Percentiles rank a stretch among this genome's conserved stretches.
These are phyloP conservation scores for Cyclophora albipunctata DNA, from an alignment of 2,888 invertebrate genomes.

Conservation along the genomic window DNA sequence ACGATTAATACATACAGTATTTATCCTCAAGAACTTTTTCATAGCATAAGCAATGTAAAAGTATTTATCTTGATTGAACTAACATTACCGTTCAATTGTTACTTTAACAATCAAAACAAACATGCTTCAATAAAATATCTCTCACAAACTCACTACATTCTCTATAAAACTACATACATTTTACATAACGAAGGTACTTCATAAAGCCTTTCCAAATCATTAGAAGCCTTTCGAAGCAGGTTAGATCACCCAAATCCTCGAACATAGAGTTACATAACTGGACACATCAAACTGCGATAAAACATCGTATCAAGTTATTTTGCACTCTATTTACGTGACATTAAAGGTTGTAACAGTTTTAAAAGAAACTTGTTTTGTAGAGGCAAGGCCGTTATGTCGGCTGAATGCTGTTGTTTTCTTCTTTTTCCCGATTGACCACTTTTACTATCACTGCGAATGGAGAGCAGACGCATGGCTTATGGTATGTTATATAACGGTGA, in stretches of 20 bases:
- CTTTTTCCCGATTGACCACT: conserved; percentile 46
- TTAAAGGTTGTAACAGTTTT: conserved; percentile 9
- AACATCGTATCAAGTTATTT: neutral
- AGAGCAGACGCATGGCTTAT: conserved; percentile 31
- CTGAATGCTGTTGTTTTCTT: conserved; percentile 23
- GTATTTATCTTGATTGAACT: no score
- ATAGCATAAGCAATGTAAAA: no score
- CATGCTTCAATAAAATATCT: no score
- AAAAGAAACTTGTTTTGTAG: conserved; percentile 11
- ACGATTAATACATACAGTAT: no score
- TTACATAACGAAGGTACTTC: conserved; percentile 3
- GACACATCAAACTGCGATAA: conserved; percentile 6
- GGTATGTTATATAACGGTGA: conserved; percentile 31
- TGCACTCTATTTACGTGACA: conserved; percentile 5
- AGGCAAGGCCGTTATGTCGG: conserved; percentile 28
- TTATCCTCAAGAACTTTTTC: no score
- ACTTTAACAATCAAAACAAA: no score
- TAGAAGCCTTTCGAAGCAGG: conserved; percentile 15
- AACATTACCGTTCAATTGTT: no score
- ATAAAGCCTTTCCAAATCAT: conserved; percentile 13
- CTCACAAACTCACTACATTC: no score
- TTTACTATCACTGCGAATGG: conserved; percentile 51
- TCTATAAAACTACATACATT: no score
- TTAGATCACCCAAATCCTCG: conserved; percentile 17
- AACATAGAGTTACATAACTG: conserved; percentile 10